Evolutionary conservation across 2,797 vertebrate genomes (phyloP), one percentile per base, ranked within the genome.

Genomic region (Cynodonichthys magdalenae): DNA sequence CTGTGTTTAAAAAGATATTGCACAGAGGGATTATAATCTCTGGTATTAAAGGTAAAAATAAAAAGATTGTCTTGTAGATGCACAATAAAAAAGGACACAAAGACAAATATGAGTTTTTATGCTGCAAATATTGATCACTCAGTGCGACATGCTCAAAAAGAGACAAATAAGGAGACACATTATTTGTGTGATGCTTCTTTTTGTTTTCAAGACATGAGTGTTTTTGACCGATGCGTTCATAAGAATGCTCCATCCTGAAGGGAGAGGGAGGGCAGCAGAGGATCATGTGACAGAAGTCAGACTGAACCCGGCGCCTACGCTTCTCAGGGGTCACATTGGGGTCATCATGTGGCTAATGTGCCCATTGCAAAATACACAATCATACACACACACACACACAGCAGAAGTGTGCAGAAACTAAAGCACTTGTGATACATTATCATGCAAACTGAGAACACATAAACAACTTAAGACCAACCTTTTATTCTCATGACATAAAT

Each of bases 201-300:
- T 57, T 68, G 46, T 51, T 45, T 41, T 18, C 28, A 36, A 29
- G 48, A 31, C n/a, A 10, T 55, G 63, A 49, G 27, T 46, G 58
- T 51, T 56, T 71, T 46, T 57, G 63, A 18, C 20, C 52, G 54
- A 18, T 53, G 27, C 55, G 53, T 61, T 57, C 27, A 19, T 59
- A 67, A 62, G 74, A 91, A 92, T 93, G 84, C 89, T 84, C 89
- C 82, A 89, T 92, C 93, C 92, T 93, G 85, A 92, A 87, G 69
- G 63, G 74, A 81, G 84, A 84, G 83, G 87, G 89, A 83, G 87
- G 86, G 82, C 75, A 82, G 78, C 82, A 74, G 79, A 63, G 86
- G 87, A 92, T 93, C 92, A 93, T 93, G 92, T 94, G 92, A 93
- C 92, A 87, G 75, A 63, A 92, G 87, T 92, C 92, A 93, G 92